A percentile compares a stretch with the other conserved stretches of the same genome.
Conservation (phyloP, 2,797 vertebrate genomes). For the Perodicticus potto region DNA sequence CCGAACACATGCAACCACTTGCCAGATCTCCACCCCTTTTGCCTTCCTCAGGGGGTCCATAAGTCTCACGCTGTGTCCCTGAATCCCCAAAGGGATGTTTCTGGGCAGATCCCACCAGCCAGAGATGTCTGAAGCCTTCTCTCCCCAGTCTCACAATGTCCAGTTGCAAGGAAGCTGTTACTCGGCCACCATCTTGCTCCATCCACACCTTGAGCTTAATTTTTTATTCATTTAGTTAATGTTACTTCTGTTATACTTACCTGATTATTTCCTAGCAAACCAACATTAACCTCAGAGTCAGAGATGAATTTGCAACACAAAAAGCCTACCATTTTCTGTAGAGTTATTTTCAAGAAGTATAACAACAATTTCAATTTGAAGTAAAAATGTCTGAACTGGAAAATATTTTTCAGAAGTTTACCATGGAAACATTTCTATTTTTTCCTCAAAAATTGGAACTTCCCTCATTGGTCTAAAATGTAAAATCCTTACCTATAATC, state of each 20-base stretch:
- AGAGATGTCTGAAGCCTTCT: no score
- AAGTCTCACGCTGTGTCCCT: no score
- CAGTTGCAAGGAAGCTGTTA: no score
- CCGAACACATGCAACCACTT: no score
- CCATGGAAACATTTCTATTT: not conserved
- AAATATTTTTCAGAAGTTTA: not conserved
- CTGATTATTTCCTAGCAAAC: not conserved
- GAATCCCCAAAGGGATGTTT: no score
- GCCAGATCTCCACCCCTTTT: no score
- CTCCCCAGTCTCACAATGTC: no score
- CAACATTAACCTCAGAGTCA: not conserved
- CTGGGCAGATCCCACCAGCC: no score
- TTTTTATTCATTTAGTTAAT: not conserved
- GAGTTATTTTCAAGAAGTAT: not conserved
- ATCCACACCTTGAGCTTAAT: no score
- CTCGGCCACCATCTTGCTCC: no score
- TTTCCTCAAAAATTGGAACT: constrained; percentile 8
- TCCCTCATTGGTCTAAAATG: not conserved
- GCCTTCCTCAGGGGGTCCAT: no score
- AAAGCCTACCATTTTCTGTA: not conserved
- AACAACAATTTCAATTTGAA: not conserved
- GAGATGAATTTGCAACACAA: not conserved
- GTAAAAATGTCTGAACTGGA: constrained; percentile 39
- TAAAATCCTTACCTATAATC: not conserved
- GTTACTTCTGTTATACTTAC: not conserved